Conservation (phyloP, 2,888 invertebrate genomes). For the Agriopis leucophaearia region DNA sequence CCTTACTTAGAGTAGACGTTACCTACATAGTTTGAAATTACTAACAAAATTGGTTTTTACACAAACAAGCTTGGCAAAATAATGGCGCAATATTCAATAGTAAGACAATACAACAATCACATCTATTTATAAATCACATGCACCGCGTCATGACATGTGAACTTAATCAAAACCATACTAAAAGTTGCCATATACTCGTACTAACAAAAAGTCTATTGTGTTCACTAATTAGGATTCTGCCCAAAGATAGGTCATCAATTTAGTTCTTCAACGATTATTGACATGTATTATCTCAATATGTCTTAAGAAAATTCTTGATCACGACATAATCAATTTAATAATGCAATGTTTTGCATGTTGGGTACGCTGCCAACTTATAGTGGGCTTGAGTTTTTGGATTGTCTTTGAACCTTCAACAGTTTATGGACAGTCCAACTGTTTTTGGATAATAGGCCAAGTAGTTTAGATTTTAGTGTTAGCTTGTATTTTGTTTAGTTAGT, state of each 20-base stretch:
- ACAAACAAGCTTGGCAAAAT: no score
- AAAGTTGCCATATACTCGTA: slow-evolving; percentile 12
- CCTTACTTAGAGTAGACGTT: neutral
- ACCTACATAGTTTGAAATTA: neutral
- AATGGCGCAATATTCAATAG: neutral
- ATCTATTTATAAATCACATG: slow-evolving; percentile 37
- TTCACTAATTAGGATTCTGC: slow-evolving; percentile 18
- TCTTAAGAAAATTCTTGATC: slow-evolving; percentile 7
- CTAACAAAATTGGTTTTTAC: no score
- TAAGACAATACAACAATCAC: slow-evolving; percentile 16
- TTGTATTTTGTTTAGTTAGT: no score
- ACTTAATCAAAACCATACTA: slow-evolving; percentile 13
- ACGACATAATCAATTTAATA: neutral
- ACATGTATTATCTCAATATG: slow-evolving; percentile 3
- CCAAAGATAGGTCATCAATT: neutral
- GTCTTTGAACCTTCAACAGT: no score
- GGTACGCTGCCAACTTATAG: no score
- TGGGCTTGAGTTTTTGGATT: no score
- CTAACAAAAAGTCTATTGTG: slow-evolving; percentile 16
- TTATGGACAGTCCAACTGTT: no score
- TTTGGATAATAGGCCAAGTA: no score
- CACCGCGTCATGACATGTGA: slow-evolving; percentile 13
- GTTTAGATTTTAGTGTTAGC: no score
- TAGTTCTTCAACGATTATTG: no score
- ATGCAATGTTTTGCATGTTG: no score